Base-by-base conservation (phyloP, 2,113 vertebrate genomes). In the Mobula birostris region DNA sequence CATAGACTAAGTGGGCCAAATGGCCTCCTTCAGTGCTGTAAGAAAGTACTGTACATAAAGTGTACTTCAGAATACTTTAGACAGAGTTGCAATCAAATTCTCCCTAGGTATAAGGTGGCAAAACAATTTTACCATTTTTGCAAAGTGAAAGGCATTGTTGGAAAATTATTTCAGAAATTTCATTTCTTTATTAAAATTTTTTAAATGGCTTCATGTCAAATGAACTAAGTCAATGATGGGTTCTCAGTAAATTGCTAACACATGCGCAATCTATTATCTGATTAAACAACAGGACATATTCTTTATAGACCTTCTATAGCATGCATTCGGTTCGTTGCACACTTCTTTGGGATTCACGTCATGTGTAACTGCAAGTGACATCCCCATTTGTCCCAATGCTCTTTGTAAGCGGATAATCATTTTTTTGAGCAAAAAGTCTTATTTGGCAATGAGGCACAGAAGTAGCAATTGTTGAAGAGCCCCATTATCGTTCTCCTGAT, bases 311-410 rank as follows among this genome's bases (percentile, higher is more conserved):
- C 61, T 32, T 68, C 58, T 90, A 32, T 66, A 66, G 66, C 0
- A 2, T 90, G 12, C 29, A 7, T 63, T 17, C 32, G 85, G 27
- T 90, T 90, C 61, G 66, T 66, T 68, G 32, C 61, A 36, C 29
- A 19, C 7, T 36, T 66, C 61, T 66, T 68, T 90, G 85, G 29
- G 7, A 90, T 66, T 61, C 58, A 32, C 61, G 4, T 90, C 14
- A 90, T 68, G 66, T 19, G 2, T 87, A 87, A 58, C 83, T 61
- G 56, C 58, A 87, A 87, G 58, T 90, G 85, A 66, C 85, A 90
- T 66, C 29, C n/a, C 61, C 85, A 90, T 90, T 90, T 90, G 85
- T 90, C 17, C 27, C 58, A 7, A 90, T 66, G n/a, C 29, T 66
- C 85, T 32, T 66, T 66, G 11, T 17, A 66, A 90, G 61, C 15